Evolutionary conservation across 2,888 invertebrate species (phyloP), one percentile per base, ranked within the genome.

Genomic region (Drosophila cognata): DNA sequence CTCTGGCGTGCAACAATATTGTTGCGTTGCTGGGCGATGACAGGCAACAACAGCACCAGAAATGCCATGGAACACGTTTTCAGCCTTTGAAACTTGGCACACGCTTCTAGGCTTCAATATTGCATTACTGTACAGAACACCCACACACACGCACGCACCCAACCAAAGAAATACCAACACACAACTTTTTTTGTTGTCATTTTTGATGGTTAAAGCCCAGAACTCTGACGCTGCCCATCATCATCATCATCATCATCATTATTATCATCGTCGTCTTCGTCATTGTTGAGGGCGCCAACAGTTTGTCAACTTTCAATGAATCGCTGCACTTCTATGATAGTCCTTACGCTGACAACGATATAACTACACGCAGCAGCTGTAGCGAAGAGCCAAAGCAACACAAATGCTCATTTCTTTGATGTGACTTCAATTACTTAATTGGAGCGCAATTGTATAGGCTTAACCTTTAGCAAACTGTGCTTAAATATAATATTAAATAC

Each of bases 1-100:
- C 6, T 3, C 35, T 21, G n/a, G 36, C 48, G 51, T 62, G 38
- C 31, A 52, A 21, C 59, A 56, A 38, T 41, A 51, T 51, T 31
- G 10, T 43, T 29, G 13, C 50, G 10, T 43, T 29, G 13, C 50
- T 59, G 55, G 50, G 50, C 57, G 35, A 50, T 56, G 48, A 41
- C 48, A 48, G 48, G 50, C 46, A 60, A 36, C 36, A 57, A 31
- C 16, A 31, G 57, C 21, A 25, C 33, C 55, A 55, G 33, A 6
- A 28, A 38, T 18, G 8, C 2, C 21, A 25, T 8, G 21, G n/a
- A 18, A 25, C 43, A 48, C 59, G 46, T 56, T 56, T 35, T 33
- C 61, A 69, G 67, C 89, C 82, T 81, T 84, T 84, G 82, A 79
- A 79, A 87, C 70, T 51, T 43, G 43, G 58, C 63, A 71, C 77